Conservation (phyloP, 2,888 invertebrate species). For the Apodemia zela region DNA sequence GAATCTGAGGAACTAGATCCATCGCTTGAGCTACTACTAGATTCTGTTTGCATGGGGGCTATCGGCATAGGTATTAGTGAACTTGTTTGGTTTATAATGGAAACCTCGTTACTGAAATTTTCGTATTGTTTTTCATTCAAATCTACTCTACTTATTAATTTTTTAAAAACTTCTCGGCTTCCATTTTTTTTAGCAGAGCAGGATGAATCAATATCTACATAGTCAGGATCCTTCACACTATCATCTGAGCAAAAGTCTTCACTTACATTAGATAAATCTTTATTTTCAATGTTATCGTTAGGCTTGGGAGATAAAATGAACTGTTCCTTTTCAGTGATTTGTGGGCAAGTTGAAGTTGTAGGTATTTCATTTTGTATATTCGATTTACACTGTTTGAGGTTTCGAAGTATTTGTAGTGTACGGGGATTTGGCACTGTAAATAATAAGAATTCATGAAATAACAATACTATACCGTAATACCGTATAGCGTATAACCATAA, state of each 20-base stretch:
- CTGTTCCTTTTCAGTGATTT: neutral
- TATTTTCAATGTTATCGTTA: neutral
- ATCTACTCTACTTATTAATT: neutral
- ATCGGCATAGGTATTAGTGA: neutral
- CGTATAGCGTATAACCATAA: too few relatives aligned
- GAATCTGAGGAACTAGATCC: neutral
- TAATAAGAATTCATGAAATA: too few relatives aligned
- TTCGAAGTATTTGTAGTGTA: conserved; percentile 1
- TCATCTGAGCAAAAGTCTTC: neutral
- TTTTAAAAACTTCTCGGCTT: neutral
- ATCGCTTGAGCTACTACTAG: neutral
- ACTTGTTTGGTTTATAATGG: neutral
- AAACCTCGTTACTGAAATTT: neutral
- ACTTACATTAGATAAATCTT: neutral
- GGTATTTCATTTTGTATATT: neutral
- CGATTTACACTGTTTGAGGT: neutral
- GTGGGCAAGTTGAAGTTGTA: neutral
- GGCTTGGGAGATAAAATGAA: neutral
- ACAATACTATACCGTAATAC: too few relatives aligned
- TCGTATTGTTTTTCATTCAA: conserved; percentile 1
- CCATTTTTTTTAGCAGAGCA: neutral
- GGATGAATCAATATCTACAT: neutral
- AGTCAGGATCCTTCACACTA: conserved; percentile 6
- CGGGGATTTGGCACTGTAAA: conserved; percentile 6
- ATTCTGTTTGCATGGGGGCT: neutral